phyloP scores from a whole-genome alignment of 2,888 invertebrate species.

The Stegophylla sp. region DNA sequence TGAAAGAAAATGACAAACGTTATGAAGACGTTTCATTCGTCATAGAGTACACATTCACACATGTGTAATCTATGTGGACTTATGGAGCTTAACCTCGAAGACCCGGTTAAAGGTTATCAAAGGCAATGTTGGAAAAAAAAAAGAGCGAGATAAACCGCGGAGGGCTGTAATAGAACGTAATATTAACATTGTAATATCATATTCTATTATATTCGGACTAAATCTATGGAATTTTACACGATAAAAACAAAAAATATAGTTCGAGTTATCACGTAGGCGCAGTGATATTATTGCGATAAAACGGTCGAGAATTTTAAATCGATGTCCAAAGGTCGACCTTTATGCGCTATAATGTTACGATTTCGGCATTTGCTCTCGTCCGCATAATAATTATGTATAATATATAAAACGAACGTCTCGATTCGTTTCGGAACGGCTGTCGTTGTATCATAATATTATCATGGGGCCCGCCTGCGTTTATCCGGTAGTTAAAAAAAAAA shows the following conservation, averaged over 20 bases:
- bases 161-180: background rate
- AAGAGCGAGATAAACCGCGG: conserved; percentile 16
- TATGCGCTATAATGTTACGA: conserved; percentile 14
- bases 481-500: conserved; percentile 13
- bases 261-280: background rate
- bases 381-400: no score
- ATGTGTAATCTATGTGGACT: conserved; percentile 29
- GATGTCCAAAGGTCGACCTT: conserved; percentile 45
- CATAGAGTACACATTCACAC: background rate
- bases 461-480: background rate
- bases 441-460: background rate
- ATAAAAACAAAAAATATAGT: conserved; percentile 16
- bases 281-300: conserved; percentile 50
- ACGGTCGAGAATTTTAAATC: background rate
- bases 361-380: conserved; percentile 47
- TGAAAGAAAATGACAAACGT: background rate
- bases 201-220: conserved; percentile 48
- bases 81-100: conserved; percentile 13
- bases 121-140: conserved; percentile 5
- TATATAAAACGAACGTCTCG: no score
- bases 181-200: background rate
- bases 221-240: background rate
- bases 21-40: background rate
- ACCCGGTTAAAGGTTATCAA: conserved; percentile 48
- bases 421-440: background rate